Percentiles rank a stretch among this genome's conserved stretches.
Evolutionary conservation across 2,888 invertebrate species (phyloP).

Genomic region (Plagodis dolabraria): DNA sequence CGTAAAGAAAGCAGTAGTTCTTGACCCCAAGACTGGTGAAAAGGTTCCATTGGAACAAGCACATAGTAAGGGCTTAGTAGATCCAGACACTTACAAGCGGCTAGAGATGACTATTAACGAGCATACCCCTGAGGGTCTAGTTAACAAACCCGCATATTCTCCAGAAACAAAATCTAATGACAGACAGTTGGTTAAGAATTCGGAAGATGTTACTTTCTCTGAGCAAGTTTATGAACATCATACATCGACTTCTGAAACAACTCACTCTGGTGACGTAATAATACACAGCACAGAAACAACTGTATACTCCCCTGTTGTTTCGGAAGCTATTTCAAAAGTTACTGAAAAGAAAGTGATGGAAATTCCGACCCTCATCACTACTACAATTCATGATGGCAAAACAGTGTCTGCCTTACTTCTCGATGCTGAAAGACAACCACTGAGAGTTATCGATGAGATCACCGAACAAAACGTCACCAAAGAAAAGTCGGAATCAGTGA

Average conservation of each 20-base stretch:
- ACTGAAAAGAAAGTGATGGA: constrained; percentile 48
- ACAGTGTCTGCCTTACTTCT: constrained; percentile 68
- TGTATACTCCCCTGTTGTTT: constrained; percentile 46
- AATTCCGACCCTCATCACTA: constrained; percentile 37
- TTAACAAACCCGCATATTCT: constrained; percentile 24
- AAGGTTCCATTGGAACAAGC: constrained; percentile 90
- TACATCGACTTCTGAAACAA: constrained; percentile 16
- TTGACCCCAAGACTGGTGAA: constrained; percentile 90
- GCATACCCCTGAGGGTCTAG: constrained; percentile 32
- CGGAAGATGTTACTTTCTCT: constrained; percentile 58
- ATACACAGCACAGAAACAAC: constrained; percentile 47
- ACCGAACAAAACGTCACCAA: constrained; percentile 76
- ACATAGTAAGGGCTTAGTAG: constrained; percentile 87
- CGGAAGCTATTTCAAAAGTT: constrained; percentile 42
- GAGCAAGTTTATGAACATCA: constrained; percentile 27
- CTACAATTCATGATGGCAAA: constrained; percentile 56
- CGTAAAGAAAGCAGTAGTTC: constrained; percentile 85
- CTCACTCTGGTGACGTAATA: constrained; percentile 18
- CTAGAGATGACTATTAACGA: constrained; percentile 44
- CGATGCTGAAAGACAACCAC: constrained; percentile 76
- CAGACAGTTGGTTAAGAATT: constrained; percentile 18
- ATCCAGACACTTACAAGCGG: constrained; percentile 62
- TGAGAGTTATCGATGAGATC: constrained; percentile 77
- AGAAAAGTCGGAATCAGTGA: constrained; percentile 54
- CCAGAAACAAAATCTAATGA: constrained; percentile 20